Evolutionary conservation across 2,797 vertebrate species (phyloP).

Genomic region (Chiroxiphia lanceolata): DNA sequence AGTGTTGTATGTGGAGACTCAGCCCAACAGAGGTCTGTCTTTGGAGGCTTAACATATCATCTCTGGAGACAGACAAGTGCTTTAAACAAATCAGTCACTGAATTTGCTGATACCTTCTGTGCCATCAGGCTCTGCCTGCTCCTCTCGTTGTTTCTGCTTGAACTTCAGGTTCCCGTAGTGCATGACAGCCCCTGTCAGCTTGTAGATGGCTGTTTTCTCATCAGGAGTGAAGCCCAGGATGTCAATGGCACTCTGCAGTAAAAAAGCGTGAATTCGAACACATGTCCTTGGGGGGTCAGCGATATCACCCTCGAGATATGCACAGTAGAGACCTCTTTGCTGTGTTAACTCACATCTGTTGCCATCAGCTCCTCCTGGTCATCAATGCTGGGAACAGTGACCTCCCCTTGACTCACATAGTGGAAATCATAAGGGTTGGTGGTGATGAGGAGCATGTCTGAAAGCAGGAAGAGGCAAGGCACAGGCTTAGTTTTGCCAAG

Average conservation of each 20-base stretch:
- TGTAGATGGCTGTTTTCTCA: slow-evolving; percentile 80
- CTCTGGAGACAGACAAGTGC: neutral
- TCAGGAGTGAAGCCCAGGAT: slow-evolving; percentile 78
- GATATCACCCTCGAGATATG: neutral
- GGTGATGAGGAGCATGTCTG: neutral
- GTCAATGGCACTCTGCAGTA: slow-evolving; percentile 72
- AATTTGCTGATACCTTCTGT: neutral
- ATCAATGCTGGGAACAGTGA: neutral
- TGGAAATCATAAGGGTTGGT: neutral
- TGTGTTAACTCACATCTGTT: neutral
- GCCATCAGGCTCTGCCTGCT: slow-evolving; percentile 65
- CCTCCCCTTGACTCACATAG: neutral
- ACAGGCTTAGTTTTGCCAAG: neutral
- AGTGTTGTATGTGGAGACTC: rapidly evolving
- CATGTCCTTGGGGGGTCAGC: neutral
- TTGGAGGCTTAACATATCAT: neutral
- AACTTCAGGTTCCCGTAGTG: slow-evolving; percentile 82
- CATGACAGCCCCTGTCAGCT: slow-evolving; percentile 79
- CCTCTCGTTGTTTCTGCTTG: slow-evolving; percentile 84
- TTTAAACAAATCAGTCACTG: neutral
- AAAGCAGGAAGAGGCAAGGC: neutral
- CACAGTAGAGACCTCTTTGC: too few relatives aligned
- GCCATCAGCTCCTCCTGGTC: neutral
- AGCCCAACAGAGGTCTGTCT: neutral
- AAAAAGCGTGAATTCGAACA: neutral